phyloP scores from a whole-genome alignment of 2,797 vertebrate genomes.

The Darevskia mixta region DNA sequence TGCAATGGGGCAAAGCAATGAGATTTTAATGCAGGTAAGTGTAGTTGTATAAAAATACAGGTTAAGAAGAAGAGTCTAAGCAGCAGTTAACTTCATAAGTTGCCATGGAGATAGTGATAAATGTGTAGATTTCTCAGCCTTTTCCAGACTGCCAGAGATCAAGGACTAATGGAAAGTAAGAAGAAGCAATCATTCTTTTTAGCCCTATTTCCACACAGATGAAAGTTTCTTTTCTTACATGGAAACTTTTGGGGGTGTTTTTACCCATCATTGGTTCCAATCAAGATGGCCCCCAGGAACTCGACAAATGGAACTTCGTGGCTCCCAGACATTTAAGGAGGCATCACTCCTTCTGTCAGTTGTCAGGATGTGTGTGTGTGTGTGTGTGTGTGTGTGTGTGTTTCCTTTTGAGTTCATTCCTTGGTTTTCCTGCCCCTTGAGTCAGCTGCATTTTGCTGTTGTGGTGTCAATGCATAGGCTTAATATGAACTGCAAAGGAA shows the following conservation, averaged over 20 bases:
- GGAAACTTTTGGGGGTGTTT: constrained; percentile 44
- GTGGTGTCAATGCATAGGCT: constrained; percentile 49
- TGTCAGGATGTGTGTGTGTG: constrained; percentile 51
- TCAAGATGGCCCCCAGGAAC: constrained; percentile 28
- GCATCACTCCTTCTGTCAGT: constrained; percentile 62
- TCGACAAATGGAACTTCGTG: constrained; percentile 24
- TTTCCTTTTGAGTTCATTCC: too few species aligned
- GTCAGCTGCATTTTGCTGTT: constrained; percentile 67
- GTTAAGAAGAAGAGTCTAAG: not conserved
- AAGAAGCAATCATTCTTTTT: constrained; percentile 33
- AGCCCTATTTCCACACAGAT: not conserved
- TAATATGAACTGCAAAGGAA: constrained; percentile 57
- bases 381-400: too few species aligned
- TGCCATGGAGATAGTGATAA: constrained; percentile 22
- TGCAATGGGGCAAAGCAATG: not conserved
- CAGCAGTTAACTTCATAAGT: not conserved
- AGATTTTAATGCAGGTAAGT: not conserved
- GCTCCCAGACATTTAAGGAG: constrained; percentile 58
- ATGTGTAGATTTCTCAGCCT: constrained; percentile 23
- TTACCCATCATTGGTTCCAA: not conserved
- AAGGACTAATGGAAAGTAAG: constrained; percentile 24
- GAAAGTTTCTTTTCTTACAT: not conserved
- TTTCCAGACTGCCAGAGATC: constrained; percentile 15
- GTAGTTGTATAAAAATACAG: not conserved
- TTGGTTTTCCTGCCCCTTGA: constrained; percentile 48